These are phyloP conservation scores for Nyctibius grandis DNA, from an alignment of 2,797 vertebrate genomes.

Conservation along the genomic window DNA sequence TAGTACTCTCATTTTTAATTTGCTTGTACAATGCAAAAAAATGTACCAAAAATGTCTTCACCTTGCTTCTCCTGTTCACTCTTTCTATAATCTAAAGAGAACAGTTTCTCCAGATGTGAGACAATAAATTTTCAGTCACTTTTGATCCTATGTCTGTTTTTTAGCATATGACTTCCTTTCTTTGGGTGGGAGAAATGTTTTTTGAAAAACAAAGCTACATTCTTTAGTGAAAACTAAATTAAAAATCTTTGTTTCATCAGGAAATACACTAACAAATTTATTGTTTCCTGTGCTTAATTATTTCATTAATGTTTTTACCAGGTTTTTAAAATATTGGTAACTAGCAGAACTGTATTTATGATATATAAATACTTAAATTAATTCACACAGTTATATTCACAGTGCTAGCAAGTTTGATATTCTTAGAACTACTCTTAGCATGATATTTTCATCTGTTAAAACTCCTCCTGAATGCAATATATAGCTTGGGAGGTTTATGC, in stretches of 20 bases:
- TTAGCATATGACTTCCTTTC: neutral
- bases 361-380: constrained; percentile 47
- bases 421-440: neutral
- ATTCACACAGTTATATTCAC: neutral
- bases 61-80: neutral
- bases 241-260: constrained; percentile 12
- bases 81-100: neutral
- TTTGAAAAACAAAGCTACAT: neutral
- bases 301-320: constrained; percentile 36
- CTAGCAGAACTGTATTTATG: constrained; percentile 16
- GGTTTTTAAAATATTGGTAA: constrained; percentile 9
- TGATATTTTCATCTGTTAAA: neutral
- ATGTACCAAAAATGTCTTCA: neutral
- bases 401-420: neutral
- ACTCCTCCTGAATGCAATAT: neutral
- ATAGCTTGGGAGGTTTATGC: neutral
- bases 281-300: constrained; percentile 4
- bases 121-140: neutral
- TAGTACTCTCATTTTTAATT: neutral
- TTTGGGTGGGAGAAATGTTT: neutral
- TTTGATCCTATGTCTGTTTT: neutral
- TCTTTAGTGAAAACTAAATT: neutral
- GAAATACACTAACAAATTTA: constrained; percentile 27
- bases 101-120: neutral
- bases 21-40: neutral